Evolutionary conservation across 2,888 invertebrate species (phyloP).

Genomic region (Allygus modestus): DNA sequence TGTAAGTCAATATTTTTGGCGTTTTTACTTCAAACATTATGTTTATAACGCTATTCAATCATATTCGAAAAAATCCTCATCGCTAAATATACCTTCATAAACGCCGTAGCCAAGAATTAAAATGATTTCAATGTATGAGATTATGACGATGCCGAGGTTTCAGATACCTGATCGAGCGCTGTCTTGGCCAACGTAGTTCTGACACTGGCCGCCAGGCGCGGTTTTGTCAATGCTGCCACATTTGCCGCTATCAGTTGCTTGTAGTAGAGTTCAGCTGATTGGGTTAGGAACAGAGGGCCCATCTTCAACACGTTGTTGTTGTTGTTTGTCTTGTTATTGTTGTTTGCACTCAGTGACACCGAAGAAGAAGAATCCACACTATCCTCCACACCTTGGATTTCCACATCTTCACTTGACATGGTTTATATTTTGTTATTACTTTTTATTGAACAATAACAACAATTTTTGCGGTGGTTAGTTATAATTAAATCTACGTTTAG

Average conservation of each 20-base stretch:
- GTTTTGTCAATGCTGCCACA: constrained; percentile 67
- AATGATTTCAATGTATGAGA: no score
- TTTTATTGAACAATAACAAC: no score
- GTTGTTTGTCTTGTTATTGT: constrained; percentile 53
- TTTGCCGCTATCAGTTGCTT: constrained; percentile 71
- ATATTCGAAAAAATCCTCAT: no score
- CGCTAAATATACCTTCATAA: no score
- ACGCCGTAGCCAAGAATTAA: no score
- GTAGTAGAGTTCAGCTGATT: constrained; percentile 71
- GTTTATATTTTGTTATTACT: not conserved
- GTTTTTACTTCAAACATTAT: no score
- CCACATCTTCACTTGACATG: constrained; percentile 56
- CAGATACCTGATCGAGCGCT: constrained; percentile 64
- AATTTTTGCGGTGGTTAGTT: no score
- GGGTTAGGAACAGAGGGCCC: constrained; percentile 84
- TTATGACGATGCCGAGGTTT: no score
- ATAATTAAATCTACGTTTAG: no score
- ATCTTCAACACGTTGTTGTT: constrained; percentile 77
- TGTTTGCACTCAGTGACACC: constrained; percentile 8
- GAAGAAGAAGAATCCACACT: constrained; percentile 63
- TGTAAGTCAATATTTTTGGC: no score
- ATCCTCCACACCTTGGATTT: constrained; percentile 56
- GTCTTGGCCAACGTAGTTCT: constrained; percentile 61
- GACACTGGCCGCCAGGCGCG: constrained; percentile 61
- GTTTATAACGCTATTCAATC: no score